Percentiles rank a stretch among this genome's conserved stretches.
These are phyloP conservation scores for Cassiopea xamachana DNA, from an alignment of 30 jellyfish, hydroid and myxozoan genomes.

Conservation along the genomic window DNA sequence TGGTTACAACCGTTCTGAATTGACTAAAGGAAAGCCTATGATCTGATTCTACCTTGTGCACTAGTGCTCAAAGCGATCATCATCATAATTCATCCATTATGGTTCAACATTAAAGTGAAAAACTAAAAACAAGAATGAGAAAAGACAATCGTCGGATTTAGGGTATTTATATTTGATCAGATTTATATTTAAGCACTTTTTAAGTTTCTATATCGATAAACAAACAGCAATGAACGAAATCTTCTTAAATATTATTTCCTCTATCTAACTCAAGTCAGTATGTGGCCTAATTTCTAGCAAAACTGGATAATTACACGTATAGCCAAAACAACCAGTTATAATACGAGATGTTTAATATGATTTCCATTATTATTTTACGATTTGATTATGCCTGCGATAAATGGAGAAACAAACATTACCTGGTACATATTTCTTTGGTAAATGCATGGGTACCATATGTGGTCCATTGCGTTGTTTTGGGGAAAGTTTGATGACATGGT, in stretches of 20 bases:
- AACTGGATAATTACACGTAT: neutral
- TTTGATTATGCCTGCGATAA: neutral
- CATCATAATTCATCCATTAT: neutral
- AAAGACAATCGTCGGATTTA: neutral
- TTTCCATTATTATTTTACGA: too few species aligned
- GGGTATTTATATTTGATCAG: too few species aligned
- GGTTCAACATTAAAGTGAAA: neutral
- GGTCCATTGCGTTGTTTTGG: conserved; percentile 38
- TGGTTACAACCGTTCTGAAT: neutral
- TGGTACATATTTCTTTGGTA: conserved; percentile 60
- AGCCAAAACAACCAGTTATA: too few species aligned
- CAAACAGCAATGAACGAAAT: neutral
- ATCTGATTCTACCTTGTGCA: neutral
- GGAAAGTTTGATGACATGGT: conserved; percentile 50
- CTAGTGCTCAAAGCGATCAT: neutral
- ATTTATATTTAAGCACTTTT: too few species aligned
- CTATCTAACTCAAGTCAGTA: neutral
- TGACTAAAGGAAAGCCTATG: neutral
- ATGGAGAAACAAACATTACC: conserved; percentile 19
- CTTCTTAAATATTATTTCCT: neutral
- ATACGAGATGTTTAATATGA: too few species aligned
- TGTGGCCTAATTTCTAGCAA: neutral
- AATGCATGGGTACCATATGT: conserved; percentile 73
- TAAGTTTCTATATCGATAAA: too few species aligned
- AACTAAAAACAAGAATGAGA: neutral